Percentiles rank a stretch among this genome's conserved stretches.
Conservation (phyloP, 2,888 invertebrate genomes). For the Drosophila macrospina region DNA sequence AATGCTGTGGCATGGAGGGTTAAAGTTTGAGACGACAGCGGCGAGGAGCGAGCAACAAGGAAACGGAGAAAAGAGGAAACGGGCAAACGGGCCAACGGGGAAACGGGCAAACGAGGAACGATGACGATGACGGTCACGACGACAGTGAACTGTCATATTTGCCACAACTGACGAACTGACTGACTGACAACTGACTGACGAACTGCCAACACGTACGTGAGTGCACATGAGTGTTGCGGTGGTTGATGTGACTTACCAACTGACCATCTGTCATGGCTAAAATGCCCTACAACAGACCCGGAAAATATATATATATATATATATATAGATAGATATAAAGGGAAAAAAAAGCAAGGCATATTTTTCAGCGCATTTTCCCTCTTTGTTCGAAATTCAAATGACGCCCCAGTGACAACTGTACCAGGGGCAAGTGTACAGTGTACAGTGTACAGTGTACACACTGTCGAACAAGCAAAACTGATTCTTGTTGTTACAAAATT, state of each 20-base stretch:
- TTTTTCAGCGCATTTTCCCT: conserved; percentile 56
- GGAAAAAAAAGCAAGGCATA: conserved; percentile 65
- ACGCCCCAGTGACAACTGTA: conserved; percentile 71
- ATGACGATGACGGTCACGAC: conserved; percentile 48
- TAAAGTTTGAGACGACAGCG: conserved; percentile 67
- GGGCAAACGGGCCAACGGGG: no score
- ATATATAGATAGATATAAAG: no score
- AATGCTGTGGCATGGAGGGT: conserved; percentile 60
- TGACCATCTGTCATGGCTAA: conserved; percentile 83
- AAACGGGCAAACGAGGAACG: background rate
- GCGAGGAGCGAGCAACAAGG: conserved; percentile 1
- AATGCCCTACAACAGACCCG: conserved; percentile 30
- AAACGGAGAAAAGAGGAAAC: background rate
- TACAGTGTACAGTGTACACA: no score
- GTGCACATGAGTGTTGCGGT: conserved; percentile 53
- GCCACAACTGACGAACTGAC: conserved; percentile 64
- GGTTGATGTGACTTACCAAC: conserved; percentile 79
- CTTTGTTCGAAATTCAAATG: conserved; percentile 67
- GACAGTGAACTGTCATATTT: conserved; percentile 79
- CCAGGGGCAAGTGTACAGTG: conserved; percentile 66
- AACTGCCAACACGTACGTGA: conserved; percentile 56
- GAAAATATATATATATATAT: conserved; percentile 25
- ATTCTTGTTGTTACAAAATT: conserved; percentile 35
- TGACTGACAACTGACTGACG: conserved; percentile 53
- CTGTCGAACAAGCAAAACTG: conserved; percentile 49